Evolutionary conservation across 2,888 invertebrate species (phyloP).

Genomic region (Pseudococcus jackbeardsleyi): DNA sequence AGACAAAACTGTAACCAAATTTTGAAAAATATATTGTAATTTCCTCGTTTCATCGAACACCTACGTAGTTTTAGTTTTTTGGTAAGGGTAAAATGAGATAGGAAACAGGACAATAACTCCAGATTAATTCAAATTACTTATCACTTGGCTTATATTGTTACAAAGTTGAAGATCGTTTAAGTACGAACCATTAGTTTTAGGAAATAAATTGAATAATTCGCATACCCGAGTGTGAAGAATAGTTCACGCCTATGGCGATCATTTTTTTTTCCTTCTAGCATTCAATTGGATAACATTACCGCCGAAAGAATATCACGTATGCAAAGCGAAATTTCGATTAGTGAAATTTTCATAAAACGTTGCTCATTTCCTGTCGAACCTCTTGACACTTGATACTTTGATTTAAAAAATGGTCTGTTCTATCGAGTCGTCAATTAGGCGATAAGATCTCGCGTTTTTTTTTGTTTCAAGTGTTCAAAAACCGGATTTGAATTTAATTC

Average conservation of each 20-base stretch:
- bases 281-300: conserved; percentile 37
- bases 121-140: background rate
- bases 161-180: background rate
- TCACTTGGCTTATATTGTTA: background rate
- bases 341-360: conserved; percentile 39
- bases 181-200: background rate
- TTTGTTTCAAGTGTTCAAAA: conserved; percentile 42
- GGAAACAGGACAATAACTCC: background rate
- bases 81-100: too few species aligned
- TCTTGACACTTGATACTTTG: conserved; percentile 18
- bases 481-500: conserved; percentile 43
- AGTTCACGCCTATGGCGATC: conserved; percentile 26
- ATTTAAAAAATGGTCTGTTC: conserved; percentile 36
- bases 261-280: background rate
- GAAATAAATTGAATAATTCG: background rate
- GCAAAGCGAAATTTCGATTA: conserved; percentile 38
- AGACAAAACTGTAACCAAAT: too few species aligned
- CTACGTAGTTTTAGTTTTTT: too few species aligned
- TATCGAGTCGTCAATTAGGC: conserved; percentile 40
- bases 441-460: conserved; percentile 27
- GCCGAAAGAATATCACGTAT: background rate
- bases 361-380: conserved; percentile 45
- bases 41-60: too few species aligned
- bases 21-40: too few species aligned
- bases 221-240: background rate